phyloP scores from a whole-genome alignment of 2,797 vertebrate species.

The Siniperca obscura region DNA sequence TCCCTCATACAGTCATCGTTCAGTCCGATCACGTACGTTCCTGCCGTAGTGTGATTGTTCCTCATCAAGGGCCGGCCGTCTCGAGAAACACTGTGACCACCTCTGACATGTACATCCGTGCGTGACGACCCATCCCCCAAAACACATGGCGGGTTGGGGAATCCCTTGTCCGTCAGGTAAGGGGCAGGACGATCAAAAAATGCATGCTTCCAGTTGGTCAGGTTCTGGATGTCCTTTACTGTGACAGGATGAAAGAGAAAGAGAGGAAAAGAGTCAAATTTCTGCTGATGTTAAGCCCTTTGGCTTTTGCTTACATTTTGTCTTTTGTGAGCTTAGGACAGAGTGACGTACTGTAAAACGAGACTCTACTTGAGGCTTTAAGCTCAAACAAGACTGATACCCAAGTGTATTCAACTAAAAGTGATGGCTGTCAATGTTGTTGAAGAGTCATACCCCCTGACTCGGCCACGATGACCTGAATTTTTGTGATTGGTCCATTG shows the following conservation, averaged over 20 bases:
- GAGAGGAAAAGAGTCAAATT: slow-evolving; percentile 41
- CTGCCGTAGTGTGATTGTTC: slow-evolving; percentile 48
- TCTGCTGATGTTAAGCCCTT: slow-evolving; percentile 33
- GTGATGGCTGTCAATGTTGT: slow-evolving; percentile 63
- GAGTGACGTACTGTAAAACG: slow-evolving; percentile 37
- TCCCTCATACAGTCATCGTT: slow-evolving; percentile 86
- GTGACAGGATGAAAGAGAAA: slow-evolving; percentile 48
- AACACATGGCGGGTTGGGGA: slow-evolving; percentile 90
- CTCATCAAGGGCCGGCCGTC: slow-evolving; percentile 11
- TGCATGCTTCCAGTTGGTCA: slow-evolving; percentile 94
- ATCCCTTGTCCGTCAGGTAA: slow-evolving; percentile 94
- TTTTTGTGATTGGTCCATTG: slow-evolving; percentile 94
- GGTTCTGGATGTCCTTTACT: slow-evolving; percentile 89
- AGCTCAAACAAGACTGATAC: slow-evolving; percentile 14
- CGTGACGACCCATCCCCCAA: slow-evolving; percentile 67
- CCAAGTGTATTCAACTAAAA: slow-evolving; percentile 49
- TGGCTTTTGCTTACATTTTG: slow-evolving; percentile 32
- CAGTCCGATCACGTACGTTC: slow-evolving; percentile 91
- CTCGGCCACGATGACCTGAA: slow-evolving; percentile 96
- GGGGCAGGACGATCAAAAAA: slow-evolving; percentile 89
- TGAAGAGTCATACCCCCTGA: slow-evolving; percentile 88
- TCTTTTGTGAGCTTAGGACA: slow-evolving; percentile 34
- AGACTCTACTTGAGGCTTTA: slow-evolving; percentile 32
- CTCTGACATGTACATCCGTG: slow-evolving; percentile 57
- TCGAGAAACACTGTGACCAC: slow-evolving; percentile 25